These are phyloP conservation scores for Bombus ignitus DNA, from an alignment of 1,140 invertebrate genomes.

Conservation along the genomic window DNA sequence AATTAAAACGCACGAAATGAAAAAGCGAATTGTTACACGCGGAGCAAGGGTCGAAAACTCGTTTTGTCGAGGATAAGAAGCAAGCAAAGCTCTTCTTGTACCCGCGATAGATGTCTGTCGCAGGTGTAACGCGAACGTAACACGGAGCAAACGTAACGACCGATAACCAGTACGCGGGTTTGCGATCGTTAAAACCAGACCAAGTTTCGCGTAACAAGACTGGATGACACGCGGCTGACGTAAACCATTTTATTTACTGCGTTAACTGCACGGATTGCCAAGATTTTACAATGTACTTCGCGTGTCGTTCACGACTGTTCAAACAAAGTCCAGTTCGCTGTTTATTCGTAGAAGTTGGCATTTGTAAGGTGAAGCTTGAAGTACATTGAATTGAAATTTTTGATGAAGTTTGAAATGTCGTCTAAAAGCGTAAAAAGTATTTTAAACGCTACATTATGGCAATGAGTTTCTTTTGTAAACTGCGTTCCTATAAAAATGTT, in stretches of 20 bases:
- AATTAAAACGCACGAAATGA: not conserved
- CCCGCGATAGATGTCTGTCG: not conserved
- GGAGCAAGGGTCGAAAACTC: not conserved
- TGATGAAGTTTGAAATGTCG: too few species aligned
- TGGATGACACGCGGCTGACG: not conserved
- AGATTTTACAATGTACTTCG: not conserved
- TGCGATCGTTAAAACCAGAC: conserved; percentile 24
- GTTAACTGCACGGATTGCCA: not conserved
- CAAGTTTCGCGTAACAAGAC: conserved; percentile 12
- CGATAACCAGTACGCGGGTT: conserved; percentile 34
- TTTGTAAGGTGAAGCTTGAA: not conserved
- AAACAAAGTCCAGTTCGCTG: not conserved
- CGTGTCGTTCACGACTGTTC: not conserved
- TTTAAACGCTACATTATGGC: not conserved
- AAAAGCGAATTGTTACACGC: too few species aligned
- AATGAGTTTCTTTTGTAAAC: not conserved
- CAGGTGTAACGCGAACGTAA: conserved; percentile 27
- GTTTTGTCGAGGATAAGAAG: not conserved
- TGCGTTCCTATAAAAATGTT: not conserved
- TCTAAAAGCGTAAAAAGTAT: not conserved
- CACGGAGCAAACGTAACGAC: conserved; percentile 22
- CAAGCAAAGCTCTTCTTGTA: not conserved
- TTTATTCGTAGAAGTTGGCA: not conserved
- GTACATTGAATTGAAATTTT: not conserved
- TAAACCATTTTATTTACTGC: conserved; percentile 1